Conservation (phyloP, 1,140 invertebrate species). For the Cataglyphis hispanica region DNA sequence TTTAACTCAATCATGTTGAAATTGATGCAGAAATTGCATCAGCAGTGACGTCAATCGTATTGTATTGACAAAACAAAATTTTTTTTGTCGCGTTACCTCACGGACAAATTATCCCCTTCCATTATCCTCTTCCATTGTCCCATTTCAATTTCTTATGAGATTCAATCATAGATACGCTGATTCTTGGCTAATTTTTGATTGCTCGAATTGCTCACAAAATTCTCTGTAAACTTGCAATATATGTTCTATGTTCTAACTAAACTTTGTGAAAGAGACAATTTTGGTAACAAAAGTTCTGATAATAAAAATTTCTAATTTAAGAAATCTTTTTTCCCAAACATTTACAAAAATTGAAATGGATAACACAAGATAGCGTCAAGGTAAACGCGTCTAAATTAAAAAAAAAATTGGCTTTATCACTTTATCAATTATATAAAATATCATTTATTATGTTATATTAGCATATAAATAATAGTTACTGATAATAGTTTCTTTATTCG, state of each 20-base stretch:
- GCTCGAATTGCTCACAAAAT: slow-evolving; percentile 6
- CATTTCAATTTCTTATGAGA: not conserved
- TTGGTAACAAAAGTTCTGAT: not conserved
- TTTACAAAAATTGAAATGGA: not conserved
- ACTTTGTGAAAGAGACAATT: not conserved
- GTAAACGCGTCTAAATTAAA: not conserved
- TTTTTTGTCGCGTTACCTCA: not conserved
- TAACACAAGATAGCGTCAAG: not conserved
- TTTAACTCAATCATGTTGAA: not conserved
- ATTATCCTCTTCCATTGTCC: not conserved
- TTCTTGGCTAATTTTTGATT: not conserved
- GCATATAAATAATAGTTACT: too few species aligned
- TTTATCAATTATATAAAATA: not conserved
- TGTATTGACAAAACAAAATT: slow-evolving; percentile 21
- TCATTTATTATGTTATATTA: not conserved
- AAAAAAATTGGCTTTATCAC: not conserved
- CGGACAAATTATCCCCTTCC: not conserved
- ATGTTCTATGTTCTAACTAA: too few species aligned
- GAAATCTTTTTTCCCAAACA: not conserved
- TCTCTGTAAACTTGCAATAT: not conserved
- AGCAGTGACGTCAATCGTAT: not conserved
- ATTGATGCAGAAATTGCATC: not conserved
- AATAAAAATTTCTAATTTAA: not conserved
- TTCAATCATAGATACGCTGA: not conserved
- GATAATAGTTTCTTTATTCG: not conserved